Evolutionary conservation across 2,797 vertebrate species (phyloP).

Genomic region (Antrozous pallidus): DNA sequence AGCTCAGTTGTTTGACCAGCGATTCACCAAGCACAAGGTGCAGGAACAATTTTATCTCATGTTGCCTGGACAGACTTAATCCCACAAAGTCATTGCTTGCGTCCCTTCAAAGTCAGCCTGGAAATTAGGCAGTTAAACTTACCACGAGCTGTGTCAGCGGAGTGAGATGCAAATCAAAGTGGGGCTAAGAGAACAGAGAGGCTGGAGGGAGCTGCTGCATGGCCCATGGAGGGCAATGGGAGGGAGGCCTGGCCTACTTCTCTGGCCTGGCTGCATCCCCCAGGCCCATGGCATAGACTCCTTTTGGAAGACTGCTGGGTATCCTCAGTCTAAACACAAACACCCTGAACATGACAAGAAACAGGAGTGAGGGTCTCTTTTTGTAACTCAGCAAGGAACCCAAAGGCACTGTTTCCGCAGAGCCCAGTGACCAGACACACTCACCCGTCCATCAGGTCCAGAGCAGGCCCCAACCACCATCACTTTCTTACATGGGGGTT

Average conservation of each 20-base stretch:
- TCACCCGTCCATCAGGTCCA: not conserved
- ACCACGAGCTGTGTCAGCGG: not conserved
- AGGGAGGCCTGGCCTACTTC: not conserved
- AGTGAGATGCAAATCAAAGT: not conserved
- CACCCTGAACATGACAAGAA: not conserved
- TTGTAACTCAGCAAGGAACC: not conserved
- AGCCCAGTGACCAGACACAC: not conserved
- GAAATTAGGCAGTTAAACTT: not conserved
- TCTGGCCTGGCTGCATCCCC: not conserved
- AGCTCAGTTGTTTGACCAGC: not conserved
- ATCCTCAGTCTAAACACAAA: not conserved
- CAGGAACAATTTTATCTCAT: not conserved
- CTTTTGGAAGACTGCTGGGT: not conserved
- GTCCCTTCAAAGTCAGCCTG: not conserved
- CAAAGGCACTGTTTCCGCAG: not conserved
- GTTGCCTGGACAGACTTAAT: not conserved
- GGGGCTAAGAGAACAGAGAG: not conserved
- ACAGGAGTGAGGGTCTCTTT: not conserved
- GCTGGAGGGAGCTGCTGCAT: not conserved
- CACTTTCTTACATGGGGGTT: not conserved
- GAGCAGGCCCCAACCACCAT: not conserved
- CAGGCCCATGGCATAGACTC: not conserved
- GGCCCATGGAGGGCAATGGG: rapidly evolving
- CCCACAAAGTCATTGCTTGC: not conserved
- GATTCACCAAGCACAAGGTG: not conserved